phyloP scores from a whole-genome alignment of 1,140 invertebrate species.

The Cydia strobilella region DNA sequence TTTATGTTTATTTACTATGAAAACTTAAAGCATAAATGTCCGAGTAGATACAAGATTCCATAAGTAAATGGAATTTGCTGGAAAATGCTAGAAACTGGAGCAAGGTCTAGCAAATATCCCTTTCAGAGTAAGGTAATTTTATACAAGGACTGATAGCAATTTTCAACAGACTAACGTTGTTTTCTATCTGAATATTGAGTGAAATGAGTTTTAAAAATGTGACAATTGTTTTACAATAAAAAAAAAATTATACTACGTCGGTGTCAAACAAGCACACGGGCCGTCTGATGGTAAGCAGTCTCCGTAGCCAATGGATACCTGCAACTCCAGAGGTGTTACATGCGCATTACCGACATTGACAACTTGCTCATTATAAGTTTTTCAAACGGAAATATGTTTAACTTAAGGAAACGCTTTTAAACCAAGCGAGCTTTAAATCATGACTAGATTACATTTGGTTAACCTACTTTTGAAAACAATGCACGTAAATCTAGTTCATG shows the following conservation, averaged over 20 bases:
- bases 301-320: too few species aligned
- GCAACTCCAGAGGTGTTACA: too few species aligned
- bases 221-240: too few species aligned
- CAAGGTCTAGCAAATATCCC: background rate
- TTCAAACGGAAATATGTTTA: background rate
- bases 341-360: too few species aligned
- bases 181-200: too few species aligned
- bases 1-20: background rate
- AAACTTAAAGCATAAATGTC: background rate
- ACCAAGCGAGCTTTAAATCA: background rate
- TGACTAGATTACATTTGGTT: background rate
- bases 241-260: too few species aligned
- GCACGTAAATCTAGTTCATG: background rate
- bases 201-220: too few species aligned
- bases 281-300: too few species aligned
- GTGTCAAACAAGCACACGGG: too few species aligned
- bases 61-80: background rate
- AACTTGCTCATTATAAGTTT: too few species aligned
- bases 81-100: background rate
- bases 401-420: background rate
- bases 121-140: background rate
- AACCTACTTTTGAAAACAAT: background rate
- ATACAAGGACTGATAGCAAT: background rate
- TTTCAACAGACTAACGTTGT: too few species aligned
- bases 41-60: background rate